A percentile compares a stretch with the other conserved stretches of the same genome.
Conservation (phyloP, 1,140 invertebrate species). For the Drosophila lini region DNA sequence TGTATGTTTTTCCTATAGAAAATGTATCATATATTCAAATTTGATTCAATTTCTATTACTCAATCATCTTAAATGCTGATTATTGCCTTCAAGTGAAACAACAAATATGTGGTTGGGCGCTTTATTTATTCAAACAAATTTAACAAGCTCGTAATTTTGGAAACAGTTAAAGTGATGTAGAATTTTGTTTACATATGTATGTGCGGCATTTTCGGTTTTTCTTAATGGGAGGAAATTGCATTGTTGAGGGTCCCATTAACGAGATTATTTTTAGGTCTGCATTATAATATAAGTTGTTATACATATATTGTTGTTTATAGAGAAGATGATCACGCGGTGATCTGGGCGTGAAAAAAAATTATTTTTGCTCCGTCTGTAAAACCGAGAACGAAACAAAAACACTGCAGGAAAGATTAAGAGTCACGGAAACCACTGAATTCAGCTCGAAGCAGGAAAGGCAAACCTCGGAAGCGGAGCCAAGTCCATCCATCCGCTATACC, state of each 20-base stretch:
- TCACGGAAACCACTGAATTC: background rate
- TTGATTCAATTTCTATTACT: background rate
- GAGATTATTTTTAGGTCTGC: slow-evolving; percentile 16
- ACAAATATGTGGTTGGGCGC: slow-evolving; percentile 14
- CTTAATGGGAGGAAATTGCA: slow-evolving; percentile 32
- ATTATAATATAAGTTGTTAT: slow-evolving; percentile 35
- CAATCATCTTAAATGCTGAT: background rate
- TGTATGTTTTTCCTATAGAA: too few species aligned
- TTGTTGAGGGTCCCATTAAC: slow-evolving; percentile 1
- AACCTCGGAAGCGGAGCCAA: slow-evolving; percentile 5
- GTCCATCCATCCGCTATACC: slow-evolving; percentile 3
- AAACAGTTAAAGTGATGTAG: slow-evolving; percentile 47
- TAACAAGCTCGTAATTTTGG: slow-evolving; percentile 39
- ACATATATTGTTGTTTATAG: slow-evolving; percentile 26
- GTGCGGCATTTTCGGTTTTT: slow-evolving; percentile 22
- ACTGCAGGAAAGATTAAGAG: slow-evolving; percentile 20
- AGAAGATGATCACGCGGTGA: slow-evolving; percentile 21
- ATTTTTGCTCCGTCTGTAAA: slow-evolving; percentile 18
- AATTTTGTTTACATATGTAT: slow-evolving; percentile 41
- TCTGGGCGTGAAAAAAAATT: slow-evolving; percentile 20
- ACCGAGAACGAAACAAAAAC: slow-evolving; percentile 31
- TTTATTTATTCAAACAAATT: slow-evolving; percentile 52
- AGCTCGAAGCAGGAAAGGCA: slow-evolving; percentile 4
- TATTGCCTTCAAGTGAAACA: slow-evolving; percentile 1
- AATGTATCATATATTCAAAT: background rate